phyloP scores from a whole-genome alignment of 2,888 invertebrate species.

The Cephus pygmeus region DNA sequence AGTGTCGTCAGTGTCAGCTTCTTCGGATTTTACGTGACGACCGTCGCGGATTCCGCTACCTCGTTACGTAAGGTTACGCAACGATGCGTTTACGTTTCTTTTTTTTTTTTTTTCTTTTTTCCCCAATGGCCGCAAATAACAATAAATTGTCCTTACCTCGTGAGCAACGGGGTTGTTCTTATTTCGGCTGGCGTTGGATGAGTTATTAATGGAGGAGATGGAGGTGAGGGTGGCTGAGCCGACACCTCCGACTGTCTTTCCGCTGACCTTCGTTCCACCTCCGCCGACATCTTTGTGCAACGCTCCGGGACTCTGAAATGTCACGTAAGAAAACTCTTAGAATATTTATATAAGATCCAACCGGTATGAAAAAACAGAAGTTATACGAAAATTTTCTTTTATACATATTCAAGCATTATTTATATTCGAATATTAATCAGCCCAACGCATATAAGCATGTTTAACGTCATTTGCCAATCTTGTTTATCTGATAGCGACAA shows the following conservation, averaged over 20 bases:
- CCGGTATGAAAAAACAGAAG: neutral
- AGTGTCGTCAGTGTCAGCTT: too few species aligned
- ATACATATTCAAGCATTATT: neutral
- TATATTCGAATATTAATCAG: too few species aligned
- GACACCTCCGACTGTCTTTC: slow-evolving; percentile 61
- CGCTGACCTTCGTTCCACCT: slow-evolving; percentile 62
- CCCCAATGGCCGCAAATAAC: too few species aligned
- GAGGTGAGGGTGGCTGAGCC: slow-evolving; percentile 63
- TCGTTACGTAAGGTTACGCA: too few species aligned
- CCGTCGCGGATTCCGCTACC: too few species aligned
- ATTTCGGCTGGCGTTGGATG: slow-evolving; percentile 56
- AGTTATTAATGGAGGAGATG: slow-evolving; percentile 62
- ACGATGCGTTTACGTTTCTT: too few species aligned
- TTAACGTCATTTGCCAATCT: too few species aligned
- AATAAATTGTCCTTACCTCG: slow-evolving; percentile 51
- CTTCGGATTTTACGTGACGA: too few species aligned
- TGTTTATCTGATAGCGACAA: too few species aligned
- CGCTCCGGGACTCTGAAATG: slow-evolving; percentile 64
- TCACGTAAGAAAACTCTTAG: slow-evolving; percentile 20
- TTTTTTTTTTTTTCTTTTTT: too few species aligned
- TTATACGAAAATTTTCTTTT: neutral
- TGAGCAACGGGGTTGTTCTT: slow-evolving; percentile 60
- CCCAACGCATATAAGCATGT: too few species aligned
- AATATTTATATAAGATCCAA: slow-evolving; percentile 19
- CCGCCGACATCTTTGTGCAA: slow-evolving; percentile 64